phyloP scores from a whole-genome alignment of 2,888 invertebrate species.

The Elmis aenea region DNA sequence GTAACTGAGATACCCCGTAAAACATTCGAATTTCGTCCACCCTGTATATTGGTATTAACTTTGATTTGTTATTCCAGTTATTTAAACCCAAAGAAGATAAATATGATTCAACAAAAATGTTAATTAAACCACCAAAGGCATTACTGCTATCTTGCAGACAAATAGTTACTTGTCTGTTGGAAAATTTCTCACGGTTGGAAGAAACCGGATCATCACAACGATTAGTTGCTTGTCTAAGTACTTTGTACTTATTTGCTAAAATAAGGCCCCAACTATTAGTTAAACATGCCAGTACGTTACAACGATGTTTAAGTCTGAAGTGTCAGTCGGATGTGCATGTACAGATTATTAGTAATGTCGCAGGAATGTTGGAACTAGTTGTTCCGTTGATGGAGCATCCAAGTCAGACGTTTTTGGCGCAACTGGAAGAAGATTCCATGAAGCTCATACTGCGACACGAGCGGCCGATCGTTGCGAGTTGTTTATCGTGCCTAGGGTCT shows the following conservation, averaged over 20 bases:
- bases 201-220: constrained; percentile 78
- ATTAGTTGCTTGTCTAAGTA: constrained; percentile 89
- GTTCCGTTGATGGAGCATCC: constrained; percentile 98
- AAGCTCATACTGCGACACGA: constrained; percentile 87
- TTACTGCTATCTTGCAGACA: constrained; percentile 88
- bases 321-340: constrained; percentile 81
- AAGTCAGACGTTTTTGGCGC: constrained; percentile 91
- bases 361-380: constrained; percentile 83
- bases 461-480: constrained; percentile 78
- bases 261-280: constrained; percentile 93
- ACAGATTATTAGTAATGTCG: constrained; percentile 82
- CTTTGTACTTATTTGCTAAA: constrained; percentile 92
- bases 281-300: constrained; percentile 89
- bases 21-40: too few species aligned
- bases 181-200: constrained; percentile 87
- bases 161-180: constrained; percentile 95
- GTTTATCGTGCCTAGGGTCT: constrained; percentile 92
- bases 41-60: constrained; percentile 1
- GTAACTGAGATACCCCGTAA: too few species aligned
- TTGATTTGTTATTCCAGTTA: constrained; percentile 59
- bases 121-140: constrained; percentile 79
- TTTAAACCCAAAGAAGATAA: constrained; percentile 91
- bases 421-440: constrained; percentile 93
- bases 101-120: constrained; percentile 77
- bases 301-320: constrained; percentile 92